These are phyloP conservation scores for Cryptoprocta ferox DNA, from an alignment of 2,797 vertebrate species.

Conservation along the genomic window DNA sequence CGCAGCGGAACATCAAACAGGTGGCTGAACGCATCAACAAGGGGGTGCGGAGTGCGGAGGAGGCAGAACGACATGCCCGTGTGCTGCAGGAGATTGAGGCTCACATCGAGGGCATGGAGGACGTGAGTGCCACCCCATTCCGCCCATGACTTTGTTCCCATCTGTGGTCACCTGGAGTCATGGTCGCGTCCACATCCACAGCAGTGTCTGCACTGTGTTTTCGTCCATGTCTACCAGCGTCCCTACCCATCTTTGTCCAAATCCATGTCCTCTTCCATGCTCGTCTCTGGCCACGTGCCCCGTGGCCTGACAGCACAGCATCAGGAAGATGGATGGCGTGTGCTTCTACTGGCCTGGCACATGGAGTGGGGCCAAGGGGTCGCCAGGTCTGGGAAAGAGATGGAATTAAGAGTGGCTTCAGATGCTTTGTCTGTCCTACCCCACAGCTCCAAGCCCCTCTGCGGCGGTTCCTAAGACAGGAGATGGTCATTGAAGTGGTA, in stretches of 20 bases:
- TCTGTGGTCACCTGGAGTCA: background rate
- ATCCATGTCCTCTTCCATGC: background rate
- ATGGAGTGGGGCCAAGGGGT: background rate
- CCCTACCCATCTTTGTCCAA: background rate
- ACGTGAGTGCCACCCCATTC: slow-evolving; percentile 87
- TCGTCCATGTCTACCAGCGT: background rate
- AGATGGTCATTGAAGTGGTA: slow-evolving; percentile 98
- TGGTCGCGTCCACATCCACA: background rate
- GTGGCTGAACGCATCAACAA: slow-evolving; percentile 98
- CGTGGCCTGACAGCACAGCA: fast-evolving
- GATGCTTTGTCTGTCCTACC: background rate
- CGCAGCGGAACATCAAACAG: slow-evolving; percentile 96
- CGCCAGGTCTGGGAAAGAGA: background rate
- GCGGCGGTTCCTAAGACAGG: slow-evolving; percentile 97
- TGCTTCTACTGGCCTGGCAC: background rate
- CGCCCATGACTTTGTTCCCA: fast-evolving
- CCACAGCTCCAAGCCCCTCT: slow-evolving; percentile 95
- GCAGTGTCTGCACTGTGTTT: background rate
- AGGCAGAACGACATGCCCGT: slow-evolving; percentile 95
- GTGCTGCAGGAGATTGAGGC: slow-evolving; percentile 99
- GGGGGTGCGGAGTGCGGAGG: slow-evolving; percentile 95
- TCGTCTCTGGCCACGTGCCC: background rate
- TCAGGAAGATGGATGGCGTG: background rate
- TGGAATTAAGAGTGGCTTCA: background rate
- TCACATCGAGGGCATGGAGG: slow-evolving; percentile 98